These are phyloP conservation scores for Siniperca undulata DNA, from an alignment of 2,797 vertebrate genomes.

Conservation along the genomic window DNA sequence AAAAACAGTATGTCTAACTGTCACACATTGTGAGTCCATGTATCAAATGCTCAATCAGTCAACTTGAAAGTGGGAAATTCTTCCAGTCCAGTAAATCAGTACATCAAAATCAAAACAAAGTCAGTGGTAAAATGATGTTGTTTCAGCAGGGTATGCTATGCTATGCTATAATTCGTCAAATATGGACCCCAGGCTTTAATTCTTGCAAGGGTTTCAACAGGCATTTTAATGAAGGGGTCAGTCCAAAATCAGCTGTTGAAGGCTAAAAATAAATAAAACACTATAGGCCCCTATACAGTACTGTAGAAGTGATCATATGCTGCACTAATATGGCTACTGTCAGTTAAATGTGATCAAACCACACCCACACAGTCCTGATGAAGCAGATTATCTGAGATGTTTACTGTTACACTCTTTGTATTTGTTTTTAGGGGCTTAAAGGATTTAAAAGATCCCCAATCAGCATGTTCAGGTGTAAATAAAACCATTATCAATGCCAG, in stretches of 20 bases:
- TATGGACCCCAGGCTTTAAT: constrained; percentile 34
- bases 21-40: constrained; percentile 11
- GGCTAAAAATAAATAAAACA: constrained; percentile 21
- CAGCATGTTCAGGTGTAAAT: not conserved
- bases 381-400: not conserved
- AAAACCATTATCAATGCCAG: not conserved
- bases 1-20: constrained; percentile 8
- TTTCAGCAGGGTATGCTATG: constrained; percentile 25
- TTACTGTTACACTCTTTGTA: not conserved
- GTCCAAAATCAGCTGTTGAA: constrained; percentile 39
- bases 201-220: constrained; percentile 20
- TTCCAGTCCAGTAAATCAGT: constrained; percentile 22
- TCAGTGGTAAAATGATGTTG: constrained; percentile 22
- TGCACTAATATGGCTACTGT: not conserved
- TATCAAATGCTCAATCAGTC: constrained; percentile 41
- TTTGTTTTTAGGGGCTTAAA: not conserved
- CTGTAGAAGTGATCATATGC: not conserved
- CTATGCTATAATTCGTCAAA: constrained; percentile 35
- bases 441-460: not conserved
- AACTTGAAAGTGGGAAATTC: constrained; percentile 24
- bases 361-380: not conserved
- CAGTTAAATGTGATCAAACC: not conserved
- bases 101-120: constrained; percentile 39
- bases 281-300: not conserved
- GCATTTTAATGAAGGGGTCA: constrained; percentile 32